Evolutionary conservation across 2,888 invertebrate genomes (phyloP).

Genomic region (Scrobipalpa costella): DNA sequence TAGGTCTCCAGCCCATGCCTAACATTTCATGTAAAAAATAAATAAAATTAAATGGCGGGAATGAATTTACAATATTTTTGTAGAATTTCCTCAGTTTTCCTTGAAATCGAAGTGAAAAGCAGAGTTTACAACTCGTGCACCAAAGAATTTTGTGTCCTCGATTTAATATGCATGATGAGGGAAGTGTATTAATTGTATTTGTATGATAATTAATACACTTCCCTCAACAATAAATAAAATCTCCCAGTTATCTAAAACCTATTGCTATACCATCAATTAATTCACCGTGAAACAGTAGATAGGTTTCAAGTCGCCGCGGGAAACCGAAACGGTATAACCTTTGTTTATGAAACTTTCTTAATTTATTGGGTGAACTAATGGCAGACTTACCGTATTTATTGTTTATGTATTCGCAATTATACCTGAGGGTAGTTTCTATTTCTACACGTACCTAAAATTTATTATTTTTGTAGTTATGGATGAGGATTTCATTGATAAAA

Average conservation of each 20-base stretch:
- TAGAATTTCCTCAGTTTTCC: too few species aligned
- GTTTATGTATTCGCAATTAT: background rate
- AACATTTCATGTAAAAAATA: too few species aligned
- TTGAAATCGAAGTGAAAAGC: too few species aligned
- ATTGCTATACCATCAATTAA: constrained; percentile 4
- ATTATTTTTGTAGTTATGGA: background rate
- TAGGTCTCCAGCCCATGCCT: too few species aligned
- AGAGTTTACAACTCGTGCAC: too few species aligned
- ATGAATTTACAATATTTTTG: too few species aligned
- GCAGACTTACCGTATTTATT: background rate
- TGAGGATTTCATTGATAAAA: background rate
- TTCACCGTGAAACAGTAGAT: background rate
- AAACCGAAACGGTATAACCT: constrained; percentile 6
- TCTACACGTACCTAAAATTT: background rate
- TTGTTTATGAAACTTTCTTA: constrained; percentile 10
- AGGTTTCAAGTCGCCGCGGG: background rate
- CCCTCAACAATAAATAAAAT: too few species aligned
- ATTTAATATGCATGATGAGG: too few species aligned
- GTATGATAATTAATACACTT: too few species aligned
- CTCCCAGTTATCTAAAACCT: background rate
- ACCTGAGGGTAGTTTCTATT: background rate
- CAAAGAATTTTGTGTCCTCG: too few species aligned
- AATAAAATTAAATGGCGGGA: too few species aligned
- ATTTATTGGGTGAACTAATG: constrained; percentile 19
- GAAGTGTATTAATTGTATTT: too few species aligned